Conservation (phyloP, 2,888 invertebrate species). For the Rhodophaea formosa region DNA sequence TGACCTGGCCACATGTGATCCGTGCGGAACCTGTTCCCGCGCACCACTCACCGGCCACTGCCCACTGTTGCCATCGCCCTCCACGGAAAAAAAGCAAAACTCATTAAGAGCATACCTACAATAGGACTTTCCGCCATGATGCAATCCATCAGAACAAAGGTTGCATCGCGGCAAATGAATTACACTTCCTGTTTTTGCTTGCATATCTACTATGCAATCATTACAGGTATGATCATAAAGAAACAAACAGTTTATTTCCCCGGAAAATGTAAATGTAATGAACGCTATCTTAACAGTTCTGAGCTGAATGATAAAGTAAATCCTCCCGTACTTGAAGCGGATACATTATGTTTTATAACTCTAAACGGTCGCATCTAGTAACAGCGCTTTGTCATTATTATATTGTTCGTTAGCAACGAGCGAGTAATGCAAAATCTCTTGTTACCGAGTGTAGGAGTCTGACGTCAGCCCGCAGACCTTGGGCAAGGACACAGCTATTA, state of each 20-base stretch:
- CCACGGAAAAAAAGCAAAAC: constrained; percentile 38
- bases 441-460: constrained; percentile 62
- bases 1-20: constrained; percentile 72
- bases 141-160: constrained; percentile 16
- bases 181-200: constrained; percentile 8
- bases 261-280: not conserved
- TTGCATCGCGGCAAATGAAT: constrained; percentile 7
- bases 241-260: not conserved
- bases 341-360: not conserved
- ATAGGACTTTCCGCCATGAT: constrained; percentile 15
- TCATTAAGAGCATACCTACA: constrained; percentile 14
- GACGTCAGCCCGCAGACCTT: constrained; percentile 73
- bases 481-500: constrained; percentile 72
- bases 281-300: not conserved
- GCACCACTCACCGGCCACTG: constrained; percentile 59
- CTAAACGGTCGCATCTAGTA: not conserved
- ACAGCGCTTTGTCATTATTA: constrained; percentile 19
- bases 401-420: constrained; percentile 37
- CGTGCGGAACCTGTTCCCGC: constrained; percentile 70
- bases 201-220: not conserved
- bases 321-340: not conserved
- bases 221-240: not conserved
- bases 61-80: constrained; percentile 39
- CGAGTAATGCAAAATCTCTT: constrained; percentile 58
- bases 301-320: not conserved